Evolutionary conservation across 2,888 invertebrate species (phyloP).

Genomic region (Chrysomela aeneicollis): DNA sequence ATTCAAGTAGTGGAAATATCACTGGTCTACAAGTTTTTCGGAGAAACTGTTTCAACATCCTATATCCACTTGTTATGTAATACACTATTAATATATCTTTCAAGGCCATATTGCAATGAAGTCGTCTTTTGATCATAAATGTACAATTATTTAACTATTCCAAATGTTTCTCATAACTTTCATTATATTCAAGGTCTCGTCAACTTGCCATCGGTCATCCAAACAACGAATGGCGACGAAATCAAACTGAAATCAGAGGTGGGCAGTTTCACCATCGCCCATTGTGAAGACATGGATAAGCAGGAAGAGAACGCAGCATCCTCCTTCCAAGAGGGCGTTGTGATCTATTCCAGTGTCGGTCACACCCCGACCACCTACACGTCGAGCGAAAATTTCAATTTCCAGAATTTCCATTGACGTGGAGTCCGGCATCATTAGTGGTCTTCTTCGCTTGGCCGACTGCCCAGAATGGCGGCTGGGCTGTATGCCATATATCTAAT

Average conservation of each 20-base stretch:
- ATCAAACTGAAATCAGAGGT: slow-evolving; percentile 49
- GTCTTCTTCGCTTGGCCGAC: too few species aligned
- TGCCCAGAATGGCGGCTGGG: too few species aligned
- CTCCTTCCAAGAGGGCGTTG: slow-evolving; percentile 36
- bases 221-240: slow-evolving; percentile 46
- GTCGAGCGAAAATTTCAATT: slow-evolving; percentile 38
- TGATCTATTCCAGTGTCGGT: slow-evolving; percentile 39
- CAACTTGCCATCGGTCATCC: slow-evolving; percentile 45
- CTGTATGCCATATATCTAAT: too few species aligned
- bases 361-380: slow-evolving; percentile 42
- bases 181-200: slow-evolving; percentile 32
- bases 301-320: slow-evolving; percentile 31
- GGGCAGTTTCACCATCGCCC: slow-evolving; percentile 41
- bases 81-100: too few species aligned
- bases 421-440: not conserved
- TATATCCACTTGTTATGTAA: too few species aligned
- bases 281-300: slow-evolving; percentile 40
- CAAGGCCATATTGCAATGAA: too few species aligned
- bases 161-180: not conserved
- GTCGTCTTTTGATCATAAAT: too few species aligned
- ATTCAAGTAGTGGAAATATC: too few species aligned
- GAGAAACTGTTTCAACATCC: too few species aligned
- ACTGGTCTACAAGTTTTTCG: too few species aligned
- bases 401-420: slow-evolving; percentile 37
- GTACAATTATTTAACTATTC: too few species aligned